These are phyloP conservation scores for Sciurus vulgaris DNA, from an alignment of 2,797 vertebrate genomes.

Conservation along the genomic window DNA sequence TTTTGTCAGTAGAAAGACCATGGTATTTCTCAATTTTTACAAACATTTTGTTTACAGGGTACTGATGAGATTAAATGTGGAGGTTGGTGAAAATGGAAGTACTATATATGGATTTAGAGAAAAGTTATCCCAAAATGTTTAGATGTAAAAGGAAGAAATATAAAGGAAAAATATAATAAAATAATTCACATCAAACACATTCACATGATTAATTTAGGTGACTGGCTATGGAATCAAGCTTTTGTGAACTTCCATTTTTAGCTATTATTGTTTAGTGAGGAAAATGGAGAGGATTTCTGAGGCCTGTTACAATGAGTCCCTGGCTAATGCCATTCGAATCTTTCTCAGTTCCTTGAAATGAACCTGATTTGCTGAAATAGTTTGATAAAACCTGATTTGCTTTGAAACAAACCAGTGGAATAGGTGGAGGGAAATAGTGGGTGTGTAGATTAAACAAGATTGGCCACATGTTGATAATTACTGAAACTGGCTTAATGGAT, in stretches of 20 bases:
- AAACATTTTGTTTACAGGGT: not conserved
- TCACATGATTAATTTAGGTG: not conserved
- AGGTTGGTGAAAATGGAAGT: not conserved
- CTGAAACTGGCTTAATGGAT: not conserved
- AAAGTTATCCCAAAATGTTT: not conserved
- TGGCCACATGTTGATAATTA: not conserved
- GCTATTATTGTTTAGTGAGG: not conserved
- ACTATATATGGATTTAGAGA: not conserved
- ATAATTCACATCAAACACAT: not conserved
- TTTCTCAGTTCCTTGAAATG: constrained; percentile 27
- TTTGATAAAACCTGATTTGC: constrained; percentile 3
- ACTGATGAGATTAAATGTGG: constrained; percentile 11
- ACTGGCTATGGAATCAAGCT: not conserved
- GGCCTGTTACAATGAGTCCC: not conserved
- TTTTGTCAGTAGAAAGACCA: not conserved
- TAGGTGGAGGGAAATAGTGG: not conserved
- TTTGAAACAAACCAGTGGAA: constrained; percentile 14
- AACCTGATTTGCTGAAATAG: not conserved
- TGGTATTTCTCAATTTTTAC: constrained; percentile 30
- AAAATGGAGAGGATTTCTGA: not conserved
- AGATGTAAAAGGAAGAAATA: not conserved
- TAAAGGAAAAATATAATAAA: constrained; percentile 15
- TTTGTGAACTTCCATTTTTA: not conserved
- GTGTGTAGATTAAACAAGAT: not conserved
- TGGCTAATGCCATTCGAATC: not conserved